Conservation (phyloP, 2,113 vertebrate species). For the Chelonoidis abingdonii region DNA sequence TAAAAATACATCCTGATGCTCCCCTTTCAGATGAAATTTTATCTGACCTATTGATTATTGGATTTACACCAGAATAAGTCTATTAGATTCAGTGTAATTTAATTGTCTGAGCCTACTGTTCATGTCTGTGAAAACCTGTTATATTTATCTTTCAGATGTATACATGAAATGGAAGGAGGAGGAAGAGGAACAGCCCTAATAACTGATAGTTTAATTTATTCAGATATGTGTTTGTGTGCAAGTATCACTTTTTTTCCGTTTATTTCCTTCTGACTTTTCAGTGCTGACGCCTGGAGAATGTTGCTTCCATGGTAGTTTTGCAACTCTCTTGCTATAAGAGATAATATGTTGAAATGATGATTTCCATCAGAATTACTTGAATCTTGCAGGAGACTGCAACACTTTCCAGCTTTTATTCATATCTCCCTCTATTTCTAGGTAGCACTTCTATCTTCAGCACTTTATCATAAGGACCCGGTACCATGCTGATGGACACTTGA, state of each 20-base stretch:
- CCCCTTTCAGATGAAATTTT: background rate
- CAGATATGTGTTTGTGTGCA: background rate
- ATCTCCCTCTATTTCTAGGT: background rate
- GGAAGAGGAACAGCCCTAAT: background rate
- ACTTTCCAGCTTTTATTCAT: background rate
- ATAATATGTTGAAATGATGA: background rate
- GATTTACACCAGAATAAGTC: background rate
- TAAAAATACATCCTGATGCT: background rate
- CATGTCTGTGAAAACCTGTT: background rate
- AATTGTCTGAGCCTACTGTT: background rate
- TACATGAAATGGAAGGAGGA: background rate
- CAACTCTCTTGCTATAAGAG: background rate
- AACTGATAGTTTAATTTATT: background rate
- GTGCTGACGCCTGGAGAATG: background rate
- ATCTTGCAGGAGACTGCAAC: background rate
- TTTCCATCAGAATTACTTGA: constrained; percentile 18
- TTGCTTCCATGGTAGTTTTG: background rate
- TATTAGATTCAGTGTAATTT: constrained; percentile 1
- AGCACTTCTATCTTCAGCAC: background rate
- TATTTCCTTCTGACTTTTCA: constrained; percentile 7
- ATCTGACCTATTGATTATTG: background rate
- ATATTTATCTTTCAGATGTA: background rate
- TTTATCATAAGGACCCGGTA: background rate
- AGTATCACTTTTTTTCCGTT: background rate
- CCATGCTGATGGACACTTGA: background rate